Percentiles rank a stretch among this genome's conserved stretches.
Evolutionary conservation across 2,113 vertebrate genomes (phyloP).

Genomic region (Naja naja): DNA sequence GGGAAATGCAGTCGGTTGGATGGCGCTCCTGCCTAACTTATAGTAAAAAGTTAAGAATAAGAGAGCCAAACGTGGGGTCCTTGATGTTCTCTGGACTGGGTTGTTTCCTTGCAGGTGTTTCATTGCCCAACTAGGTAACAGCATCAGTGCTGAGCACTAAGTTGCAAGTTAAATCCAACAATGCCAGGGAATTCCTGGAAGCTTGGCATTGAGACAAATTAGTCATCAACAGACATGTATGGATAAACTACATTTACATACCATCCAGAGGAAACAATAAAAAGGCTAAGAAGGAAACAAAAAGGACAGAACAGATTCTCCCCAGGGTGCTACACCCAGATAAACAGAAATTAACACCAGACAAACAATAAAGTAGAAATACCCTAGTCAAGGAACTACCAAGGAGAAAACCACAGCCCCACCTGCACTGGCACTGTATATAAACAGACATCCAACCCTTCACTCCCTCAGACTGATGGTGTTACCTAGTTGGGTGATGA

Average conservation of each 20-base stretch:
- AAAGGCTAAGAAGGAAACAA: no score
- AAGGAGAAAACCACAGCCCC: neutral
- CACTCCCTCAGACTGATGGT: neutral
- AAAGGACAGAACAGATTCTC: no score
- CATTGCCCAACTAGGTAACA: no score
- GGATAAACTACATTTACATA: no score
- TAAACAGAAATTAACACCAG: neutral
- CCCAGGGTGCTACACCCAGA: no score
- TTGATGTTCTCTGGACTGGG: neutral
- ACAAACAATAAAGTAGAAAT: neutral
- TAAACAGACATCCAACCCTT: neutral
- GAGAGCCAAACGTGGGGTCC: neutral
- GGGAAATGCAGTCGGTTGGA: constrained; percentile 39
- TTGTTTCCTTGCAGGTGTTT: no score
- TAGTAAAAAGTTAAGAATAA: neutral
- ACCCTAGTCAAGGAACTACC: neutral
- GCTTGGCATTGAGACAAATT: no score
- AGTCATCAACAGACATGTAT: no score
- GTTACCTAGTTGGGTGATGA: neutral
- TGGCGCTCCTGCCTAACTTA: neutral
- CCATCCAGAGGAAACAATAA: no score
- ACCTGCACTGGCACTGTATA: neutral
- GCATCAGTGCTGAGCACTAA: neutral
- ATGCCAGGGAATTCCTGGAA: neutral
- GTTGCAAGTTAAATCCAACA: neutral